A percentile compares a stretch with the other conserved stretches of the same genome.
These are phyloP conservation scores for Bembecia ichneumoniformis DNA, from an alignment of 2,888 invertebrate genomes.

Conservation along the genomic window DNA sequence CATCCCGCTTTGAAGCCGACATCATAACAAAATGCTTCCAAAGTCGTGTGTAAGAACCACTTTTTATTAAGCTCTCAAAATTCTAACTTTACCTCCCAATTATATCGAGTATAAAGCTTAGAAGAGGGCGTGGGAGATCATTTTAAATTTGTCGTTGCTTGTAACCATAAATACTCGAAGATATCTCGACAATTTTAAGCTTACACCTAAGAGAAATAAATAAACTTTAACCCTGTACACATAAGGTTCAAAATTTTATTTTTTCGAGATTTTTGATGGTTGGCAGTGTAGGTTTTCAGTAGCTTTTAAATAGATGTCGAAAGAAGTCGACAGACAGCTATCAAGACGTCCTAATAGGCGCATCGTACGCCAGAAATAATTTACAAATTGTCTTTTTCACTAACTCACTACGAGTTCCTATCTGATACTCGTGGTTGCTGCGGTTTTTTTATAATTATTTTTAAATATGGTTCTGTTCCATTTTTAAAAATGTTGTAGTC, in stretches of 20 bases:
- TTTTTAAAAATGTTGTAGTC: no score
- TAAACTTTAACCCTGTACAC: conserved; percentile 11
- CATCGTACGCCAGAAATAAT: conserved; percentile 61
- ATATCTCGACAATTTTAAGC: conserved; percentile 28
- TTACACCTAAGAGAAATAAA: conserved; percentile 8
- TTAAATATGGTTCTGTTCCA: not conserved
- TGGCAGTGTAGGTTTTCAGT: conserved; percentile 21
- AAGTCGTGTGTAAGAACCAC: conserved; percentile 22
- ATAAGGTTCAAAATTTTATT: conserved; percentile 25
- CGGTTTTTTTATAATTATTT: not conserved
- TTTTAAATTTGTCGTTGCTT: conserved; percentile 22
- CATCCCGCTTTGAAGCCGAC: conserved; percentile 35
- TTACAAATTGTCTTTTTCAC: conserved; percentile 51
- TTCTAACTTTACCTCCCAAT: conserved; percentile 3
- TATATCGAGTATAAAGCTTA: conserved; percentile 5
- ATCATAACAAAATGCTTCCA: conserved; percentile 43
- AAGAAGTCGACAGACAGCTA: conserved; percentile 67
- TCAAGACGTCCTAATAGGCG: conserved; percentile 70
- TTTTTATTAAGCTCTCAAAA: conserved; percentile 2
- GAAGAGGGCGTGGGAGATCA: conserved; percentile 22
- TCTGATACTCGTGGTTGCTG: conserved; percentile 8
- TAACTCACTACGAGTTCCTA: conserved; percentile 12
- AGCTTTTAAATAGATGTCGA: conserved; percentile 70
- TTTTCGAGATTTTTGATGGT: conserved; percentile 2
- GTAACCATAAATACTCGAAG: conserved; percentile 50